Evolutionary conservation across 37 sponge, comb jelly and placozoan species (phyloP).

Genomic region (Diacarnus erythraeanus): DNA sequence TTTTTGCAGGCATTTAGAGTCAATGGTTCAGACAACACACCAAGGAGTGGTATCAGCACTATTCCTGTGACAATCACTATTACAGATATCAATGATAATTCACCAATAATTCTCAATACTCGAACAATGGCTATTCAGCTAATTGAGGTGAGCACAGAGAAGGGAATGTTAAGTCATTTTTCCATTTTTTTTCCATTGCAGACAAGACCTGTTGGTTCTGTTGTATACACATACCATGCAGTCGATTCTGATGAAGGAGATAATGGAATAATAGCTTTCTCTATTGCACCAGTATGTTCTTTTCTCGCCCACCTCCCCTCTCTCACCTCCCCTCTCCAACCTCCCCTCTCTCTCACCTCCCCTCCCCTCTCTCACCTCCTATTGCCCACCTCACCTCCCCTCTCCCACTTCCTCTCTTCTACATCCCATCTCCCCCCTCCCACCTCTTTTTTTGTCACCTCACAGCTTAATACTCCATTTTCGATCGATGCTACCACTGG

Average conservation of each 20-base stretch:
- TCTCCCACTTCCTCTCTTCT: too few species aligned
- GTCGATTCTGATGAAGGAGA: background rate
- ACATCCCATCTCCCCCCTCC: background rate
- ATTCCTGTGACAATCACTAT: constrained; percentile 1
- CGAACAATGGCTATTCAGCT: background rate
- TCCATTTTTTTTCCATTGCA: background rate
- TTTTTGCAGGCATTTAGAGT: background rate
- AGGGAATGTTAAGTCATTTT: background rate
- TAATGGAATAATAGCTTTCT: background rate
- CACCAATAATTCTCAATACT: constrained; percentile 1
- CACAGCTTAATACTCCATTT: background rate
- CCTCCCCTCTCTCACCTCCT: background rate
- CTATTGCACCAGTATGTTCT: background rate
- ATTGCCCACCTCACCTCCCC: background rate
- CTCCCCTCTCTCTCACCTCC: background rate
- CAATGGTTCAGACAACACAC: background rate
- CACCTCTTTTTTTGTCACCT: background rate
- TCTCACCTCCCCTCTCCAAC: too few species aligned
- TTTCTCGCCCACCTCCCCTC: background rate
- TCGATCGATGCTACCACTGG: background rate
- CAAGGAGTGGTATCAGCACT: background rate
- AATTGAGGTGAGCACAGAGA: background rate
- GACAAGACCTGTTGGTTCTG: background rate
- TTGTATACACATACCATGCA: background rate
- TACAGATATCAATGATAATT: constrained; percentile 8